Evolutionary conservation across 2,797 vertebrate genomes (phyloP), one percentile per base, ranked within the genome.

Genomic region (Neostethus bicornis): DNA sequence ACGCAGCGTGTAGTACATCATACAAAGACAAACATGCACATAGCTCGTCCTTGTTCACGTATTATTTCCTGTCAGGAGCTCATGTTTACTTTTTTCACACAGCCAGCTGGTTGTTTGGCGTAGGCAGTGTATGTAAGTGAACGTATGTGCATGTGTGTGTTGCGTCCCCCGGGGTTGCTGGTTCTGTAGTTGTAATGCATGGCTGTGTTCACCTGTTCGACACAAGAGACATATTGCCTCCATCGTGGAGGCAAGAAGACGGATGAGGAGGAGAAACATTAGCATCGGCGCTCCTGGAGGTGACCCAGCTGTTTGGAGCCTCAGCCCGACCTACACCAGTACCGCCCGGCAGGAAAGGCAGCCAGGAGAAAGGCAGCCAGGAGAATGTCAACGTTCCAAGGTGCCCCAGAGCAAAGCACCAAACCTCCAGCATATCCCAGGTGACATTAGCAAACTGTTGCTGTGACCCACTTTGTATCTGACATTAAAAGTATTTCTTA

Each of bases 241-340:
- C 52, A 41, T 65, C 49, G 79, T 62, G 24, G 54, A 51, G 52
- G 66, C 78, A 21, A 53, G 44, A 87, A 88, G 88, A 91, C 75
- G 29, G 75, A 90, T 90, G 87, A 84, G 81, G 64, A 55, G 72
- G 58, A 58, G 64, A 85, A 82, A 81, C 60, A 31, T 80, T 76
- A 75, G 61, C 80, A 71, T 84, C 55, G 81, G 73, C 86, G 70
- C 72, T 83, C 70, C 80, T 88, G 80, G 86, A 89, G 89, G 90
- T 91, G 87, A 92, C 87, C 85, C 71, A 59, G 72, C 75, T 0
- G 19, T 56, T 21, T 17, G 4, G 7, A 29, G 20, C 65, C 19
- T 3, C 12, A 23, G 54, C 45, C 47, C 28, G 6, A 29, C 38
- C 4, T 2, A 17, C 17, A 37, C 68, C 52, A 4, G 13, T 13